These are phyloP conservation scores for Dendronephthya gigantea DNA, from an alignment of 64 coral and sea anemone species.

Conservation along the genomic window DNA sequence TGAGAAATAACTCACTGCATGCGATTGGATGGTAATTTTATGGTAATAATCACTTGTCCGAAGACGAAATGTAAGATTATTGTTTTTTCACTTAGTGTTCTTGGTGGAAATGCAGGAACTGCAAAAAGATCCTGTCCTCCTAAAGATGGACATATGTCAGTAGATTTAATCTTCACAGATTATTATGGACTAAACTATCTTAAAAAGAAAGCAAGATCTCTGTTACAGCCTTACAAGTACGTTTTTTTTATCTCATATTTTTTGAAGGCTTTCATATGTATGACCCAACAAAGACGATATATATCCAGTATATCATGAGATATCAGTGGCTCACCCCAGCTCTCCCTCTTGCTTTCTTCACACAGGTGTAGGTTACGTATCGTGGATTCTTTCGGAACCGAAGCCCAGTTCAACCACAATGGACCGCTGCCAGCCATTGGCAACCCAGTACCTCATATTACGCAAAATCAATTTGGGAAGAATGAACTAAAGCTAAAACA, in stretches of 20 bases:
- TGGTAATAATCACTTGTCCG: too few relatives aligned
- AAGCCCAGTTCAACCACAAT: constrained; percentile 84
- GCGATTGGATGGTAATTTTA: too few relatives aligned
- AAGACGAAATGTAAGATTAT: too few relatives aligned
- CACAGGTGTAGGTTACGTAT: constrained; percentile 77
- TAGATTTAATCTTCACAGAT: constrained; percentile 72
- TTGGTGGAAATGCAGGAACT: background rate
- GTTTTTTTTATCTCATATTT: background rate
- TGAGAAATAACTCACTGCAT: background rate
- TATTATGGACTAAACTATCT: constrained; percentile 79
- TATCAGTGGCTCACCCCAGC: too few relatives aligned
- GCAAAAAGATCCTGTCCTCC: constrained; percentile 29
- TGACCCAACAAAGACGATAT: too few relatives aligned
- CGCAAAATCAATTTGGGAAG: constrained; percentile 14
- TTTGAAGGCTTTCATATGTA: too few relatives aligned
- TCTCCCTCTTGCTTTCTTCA: too few relatives aligned
- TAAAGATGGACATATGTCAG: constrained; percentile 14
- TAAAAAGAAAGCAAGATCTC: constrained; percentile 10
- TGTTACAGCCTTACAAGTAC: background rate
- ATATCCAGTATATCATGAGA: too few relatives aligned
- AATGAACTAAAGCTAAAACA: constrained; percentile 77
- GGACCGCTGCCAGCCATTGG: background rate
- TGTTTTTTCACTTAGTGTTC: background rate
- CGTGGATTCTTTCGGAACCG: constrained; percentile 93
- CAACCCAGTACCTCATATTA: background rate